Percentiles rank a stretch among this genome's conserved stretches.
phyloP scores from a whole-genome alignment of 2,888 invertebrate genomes.

The Pteria penguin region DNA sequence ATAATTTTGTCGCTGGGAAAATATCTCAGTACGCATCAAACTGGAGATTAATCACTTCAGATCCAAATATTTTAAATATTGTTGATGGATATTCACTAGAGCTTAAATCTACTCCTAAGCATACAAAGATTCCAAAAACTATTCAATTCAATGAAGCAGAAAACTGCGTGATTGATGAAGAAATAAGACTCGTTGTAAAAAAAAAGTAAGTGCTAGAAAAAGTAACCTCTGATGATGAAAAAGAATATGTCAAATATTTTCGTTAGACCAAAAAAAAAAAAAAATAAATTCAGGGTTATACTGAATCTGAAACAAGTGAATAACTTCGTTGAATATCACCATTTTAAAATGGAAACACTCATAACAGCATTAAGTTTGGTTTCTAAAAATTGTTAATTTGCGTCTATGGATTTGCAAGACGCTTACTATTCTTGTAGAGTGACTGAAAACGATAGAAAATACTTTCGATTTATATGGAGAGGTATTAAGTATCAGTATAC shows the following conservation, averaged over 20 bases:
- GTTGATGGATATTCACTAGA: slow-evolving; percentile 33
- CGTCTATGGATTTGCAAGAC: slow-evolving; percentile 43
- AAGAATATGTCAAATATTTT: slow-evolving; percentile 37
- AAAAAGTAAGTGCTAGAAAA: slow-evolving; percentile 21
- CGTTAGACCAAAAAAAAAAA: slow-evolving; percentile 31
- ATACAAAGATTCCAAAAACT: slow-evolving; percentile 1
- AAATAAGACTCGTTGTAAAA: slow-evolving; percentile 5
- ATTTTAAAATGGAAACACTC: slow-evolving; percentile 51
- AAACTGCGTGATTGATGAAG: slow-evolving; percentile 10
- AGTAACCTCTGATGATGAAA: neutral
- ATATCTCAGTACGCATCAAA: slow-evolving; percentile 6
- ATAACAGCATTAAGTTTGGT: slow-evolving; percentile 32
- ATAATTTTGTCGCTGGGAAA: slow-evolving; percentile 25
- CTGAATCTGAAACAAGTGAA: slow-evolving; percentile 38
- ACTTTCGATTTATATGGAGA: slow-evolving; percentile 33
- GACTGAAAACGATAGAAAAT: slow-evolving; percentile 17
- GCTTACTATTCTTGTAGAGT: slow-evolving; percentile 39
- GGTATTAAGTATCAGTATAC: slow-evolving; percentile 25
- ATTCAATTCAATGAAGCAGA: neutral
- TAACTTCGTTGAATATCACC: slow-evolving; percentile 37
- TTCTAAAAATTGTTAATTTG: slow-evolving; percentile 34
- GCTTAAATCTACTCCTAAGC: slow-evolving; percentile 3
- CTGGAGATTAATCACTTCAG: slow-evolving; percentile 21
- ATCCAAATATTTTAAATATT: slow-evolving; percentile 26
- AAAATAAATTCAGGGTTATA: slow-evolving; percentile 36